Evolutionary conservation across 1,140 invertebrate species (phyloP).

Genomic region (Coboldia fuscipes): DNA sequence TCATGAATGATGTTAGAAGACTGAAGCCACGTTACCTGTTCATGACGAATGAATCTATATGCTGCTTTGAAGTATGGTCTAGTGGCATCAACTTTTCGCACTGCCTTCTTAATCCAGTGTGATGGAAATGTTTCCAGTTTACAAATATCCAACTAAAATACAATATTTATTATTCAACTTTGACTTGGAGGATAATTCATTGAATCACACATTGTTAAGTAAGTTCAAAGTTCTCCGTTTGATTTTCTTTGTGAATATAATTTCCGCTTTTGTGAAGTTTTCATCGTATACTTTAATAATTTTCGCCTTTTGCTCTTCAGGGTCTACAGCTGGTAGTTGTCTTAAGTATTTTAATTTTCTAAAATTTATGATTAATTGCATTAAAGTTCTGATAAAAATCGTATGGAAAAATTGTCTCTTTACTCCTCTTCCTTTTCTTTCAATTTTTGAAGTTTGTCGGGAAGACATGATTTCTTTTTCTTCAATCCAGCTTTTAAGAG

Average conservation of each 20-base stretch:
- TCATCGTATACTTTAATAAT: conserved; percentile 12
- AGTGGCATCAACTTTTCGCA: conserved; percentile 9
- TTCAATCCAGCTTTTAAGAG: neutral
- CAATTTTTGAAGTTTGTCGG: too few species aligned
- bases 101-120: conserved; percentile 12
- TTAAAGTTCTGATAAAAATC: neutral
- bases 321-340: conserved; percentile 24
- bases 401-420: too few species aligned
- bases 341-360: conserved; percentile 21
- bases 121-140: conserved; percentile 18
- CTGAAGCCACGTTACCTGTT: conserved; percentile 10
- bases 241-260: conserved; percentile 16
- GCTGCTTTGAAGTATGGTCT: conserved; percentile 8
- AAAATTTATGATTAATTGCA: neutral
- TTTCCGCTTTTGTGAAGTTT: conserved; percentile 12
- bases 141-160: conserved; percentile 3
- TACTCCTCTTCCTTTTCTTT: too few species aligned
- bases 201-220: conserved; percentile 17
- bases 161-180: conserved; percentile 11
- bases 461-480: too few species aligned
- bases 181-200: neutral
- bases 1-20: neutral
- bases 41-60: conserved; percentile 13
- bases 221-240: conserved; percentile 23
- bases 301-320: conserved; percentile 24